Percentiles rank a stretch among this genome's conserved stretches.
Conservation (phyloP, 2,113 vertebrate genomes). For the Oreochromis aureus region DNA sequence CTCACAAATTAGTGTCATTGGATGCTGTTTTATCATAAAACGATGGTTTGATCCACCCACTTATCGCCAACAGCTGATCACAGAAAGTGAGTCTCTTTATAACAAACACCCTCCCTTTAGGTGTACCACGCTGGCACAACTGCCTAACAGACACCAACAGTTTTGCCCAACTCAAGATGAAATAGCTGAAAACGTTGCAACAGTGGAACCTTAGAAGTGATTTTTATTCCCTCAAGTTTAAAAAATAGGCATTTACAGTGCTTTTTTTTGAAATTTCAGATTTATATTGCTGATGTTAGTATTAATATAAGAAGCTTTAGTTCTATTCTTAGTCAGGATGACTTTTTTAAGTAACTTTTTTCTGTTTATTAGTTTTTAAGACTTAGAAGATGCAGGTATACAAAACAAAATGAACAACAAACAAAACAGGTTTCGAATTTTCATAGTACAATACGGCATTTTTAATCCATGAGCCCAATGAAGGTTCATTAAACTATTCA, state of each 20-base stretch:
- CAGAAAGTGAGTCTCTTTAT: not conserved
- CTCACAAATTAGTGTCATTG: not conserved
- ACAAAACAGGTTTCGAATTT: not conserved
- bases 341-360: not conserved
- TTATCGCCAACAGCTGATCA: not conserved
- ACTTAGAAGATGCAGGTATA: not conserved
- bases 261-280: rapidly evolving
- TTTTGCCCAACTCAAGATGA: not conserved
- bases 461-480: not conserved
- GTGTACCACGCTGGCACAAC: not conserved
- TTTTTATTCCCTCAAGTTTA: not conserved
- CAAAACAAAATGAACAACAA: not conserved
- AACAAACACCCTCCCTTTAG: not conserved
- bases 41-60: not conserved
- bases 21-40: not conserved
- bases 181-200: not conserved
- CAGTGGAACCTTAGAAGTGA: not conserved
- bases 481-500: not conserved
- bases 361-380: not conserved
- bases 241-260: not conserved
- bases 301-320: not conserved
- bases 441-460: not conserved
- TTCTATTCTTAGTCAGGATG: not conserved
- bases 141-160: not conserved
- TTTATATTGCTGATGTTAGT: not conserved